These are phyloP conservation scores for Sebastes umbrosus DNA, from an alignment of 2,797 vertebrate genomes.

Conservation along the genomic window DNA sequence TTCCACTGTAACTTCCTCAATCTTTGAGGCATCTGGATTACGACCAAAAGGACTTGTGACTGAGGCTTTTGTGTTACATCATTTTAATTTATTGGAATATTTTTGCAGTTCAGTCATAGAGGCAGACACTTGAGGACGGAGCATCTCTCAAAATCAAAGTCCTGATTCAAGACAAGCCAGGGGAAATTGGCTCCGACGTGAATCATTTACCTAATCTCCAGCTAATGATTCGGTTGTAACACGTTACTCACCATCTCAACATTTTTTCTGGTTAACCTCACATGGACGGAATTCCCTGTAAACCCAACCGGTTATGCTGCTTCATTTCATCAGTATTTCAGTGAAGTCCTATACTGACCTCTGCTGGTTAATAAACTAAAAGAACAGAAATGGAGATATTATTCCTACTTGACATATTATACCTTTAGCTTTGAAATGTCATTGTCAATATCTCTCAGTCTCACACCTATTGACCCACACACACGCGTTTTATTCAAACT, in stretches of 20 bases:
- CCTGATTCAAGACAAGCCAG: not conserved
- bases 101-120: not conserved
- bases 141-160: not conserved
- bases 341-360: slow-evolving; percentile 37
- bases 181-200: not conserved
- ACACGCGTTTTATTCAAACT: not conserved
- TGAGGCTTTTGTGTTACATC: not conserved
- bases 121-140: not conserved
- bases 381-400: not conserved
- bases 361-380: slow-evolving; percentile 44
- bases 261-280: slow-evolving; percentile 39
- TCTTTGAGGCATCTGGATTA: slow-evolving; percentile 18
- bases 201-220: slow-evolving; percentile 21
- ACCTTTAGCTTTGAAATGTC: not conserved
- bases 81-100: not conserved
- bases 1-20: slow-evolving; percentile 16
- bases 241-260: slow-evolving; percentile 17
- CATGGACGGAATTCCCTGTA: not conserved
- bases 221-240: slow-evolving; percentile 23
- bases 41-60: not conserved
- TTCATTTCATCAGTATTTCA: not conserved
- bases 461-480: no score
- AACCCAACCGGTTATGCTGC: not conserved
- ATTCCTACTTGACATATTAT: not conserved
- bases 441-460: not conserved